Evolutionary conservation across 2,113 vertebrate genomes (phyloP).

Genomic region (Forbesichthys papilliferus): DNA sequence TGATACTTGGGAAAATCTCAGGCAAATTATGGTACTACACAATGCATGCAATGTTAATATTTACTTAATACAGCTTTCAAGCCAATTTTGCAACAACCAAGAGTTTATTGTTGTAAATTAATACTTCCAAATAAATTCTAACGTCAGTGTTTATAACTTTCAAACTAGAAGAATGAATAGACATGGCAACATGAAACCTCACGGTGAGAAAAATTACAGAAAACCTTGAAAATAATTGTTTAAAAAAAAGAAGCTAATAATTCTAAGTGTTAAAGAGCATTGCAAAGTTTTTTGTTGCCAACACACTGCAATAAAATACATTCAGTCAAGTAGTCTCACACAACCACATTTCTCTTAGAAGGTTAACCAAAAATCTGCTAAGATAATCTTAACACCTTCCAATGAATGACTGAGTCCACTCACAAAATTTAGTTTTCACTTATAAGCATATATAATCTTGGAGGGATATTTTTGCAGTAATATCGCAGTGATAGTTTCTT

Average conservation of each 20-base stretch:
- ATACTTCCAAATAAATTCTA: constrained; percentile 38
- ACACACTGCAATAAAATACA: constrained; percentile 7
- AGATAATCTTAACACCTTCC: background rate
- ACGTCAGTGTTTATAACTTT: constrained; percentile 25
- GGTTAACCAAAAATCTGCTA: background rate
- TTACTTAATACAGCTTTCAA: too few species aligned
- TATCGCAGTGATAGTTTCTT: background rate
- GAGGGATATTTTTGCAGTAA: background rate
- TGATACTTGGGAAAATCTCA: too few species aligned
- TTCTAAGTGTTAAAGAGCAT: constrained; percentile 8
- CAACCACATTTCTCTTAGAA: constrained; percentile 21
- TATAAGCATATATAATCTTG: too few species aligned
- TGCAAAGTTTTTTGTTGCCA: too few species aligned
- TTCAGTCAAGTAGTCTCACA: constrained; percentile 21
- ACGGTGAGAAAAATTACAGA: constrained; percentile 22
- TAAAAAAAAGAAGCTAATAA: constrained; percentile 32
- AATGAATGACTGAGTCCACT: too few species aligned
- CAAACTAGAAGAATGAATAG: constrained; percentile 35
- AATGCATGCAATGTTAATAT: too few species aligned
- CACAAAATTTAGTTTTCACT: too few species aligned
- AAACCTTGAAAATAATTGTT: constrained; percentile 15
- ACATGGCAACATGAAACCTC: constrained; percentile 18
- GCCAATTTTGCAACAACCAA: constrained; percentile 47
- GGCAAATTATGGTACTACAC: too few species aligned
- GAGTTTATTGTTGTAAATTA: constrained; percentile 64